Percentiles rank a stretch among this genome's conserved stretches.
phyloP scores from a whole-genome alignment of 2,888 invertebrate species.

The Oligia fasciuncula region DNA sequence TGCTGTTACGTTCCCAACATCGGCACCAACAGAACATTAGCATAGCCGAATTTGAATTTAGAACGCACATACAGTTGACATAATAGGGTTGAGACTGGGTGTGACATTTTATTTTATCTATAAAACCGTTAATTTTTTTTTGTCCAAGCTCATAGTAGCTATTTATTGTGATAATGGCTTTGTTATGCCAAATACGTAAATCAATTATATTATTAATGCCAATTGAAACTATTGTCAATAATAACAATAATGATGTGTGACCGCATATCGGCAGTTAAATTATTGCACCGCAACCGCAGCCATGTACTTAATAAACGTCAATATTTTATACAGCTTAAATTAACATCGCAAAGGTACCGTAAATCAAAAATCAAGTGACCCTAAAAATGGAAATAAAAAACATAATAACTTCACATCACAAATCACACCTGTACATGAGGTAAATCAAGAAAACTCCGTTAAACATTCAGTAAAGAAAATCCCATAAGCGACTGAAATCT shows the following conservation, averaged over 20 bases:
- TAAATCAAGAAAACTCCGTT: slow-evolving; percentile 10
- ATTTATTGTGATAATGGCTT: neutral
- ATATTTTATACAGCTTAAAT: neutral
- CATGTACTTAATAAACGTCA: slow-evolving; percentile 3
- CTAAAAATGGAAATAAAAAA: neutral
- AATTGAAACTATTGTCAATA: neutral
- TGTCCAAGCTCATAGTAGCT: neutral
- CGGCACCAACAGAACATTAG: neutral
- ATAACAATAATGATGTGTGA: neutral
- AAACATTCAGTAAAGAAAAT: slow-evolving; percentile 13
- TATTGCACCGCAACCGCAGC: slow-evolving; percentile 10
- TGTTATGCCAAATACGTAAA: neutral
- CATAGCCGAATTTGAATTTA: slow-evolving; percentile 40
- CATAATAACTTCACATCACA: neutral
- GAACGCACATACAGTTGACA: slow-evolving; percentile 20
- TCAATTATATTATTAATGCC: neutral
- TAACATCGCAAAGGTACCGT: neutral
- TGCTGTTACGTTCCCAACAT: slow-evolving; percentile 13
- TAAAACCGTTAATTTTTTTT: slow-evolving; percentile 2
- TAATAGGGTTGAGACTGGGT: slow-evolving; percentile 25
- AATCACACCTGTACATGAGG: neutral
- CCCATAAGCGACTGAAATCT: slow-evolving; percentile 6
- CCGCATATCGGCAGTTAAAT: slow-evolving; percentile 1
- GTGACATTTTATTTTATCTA: slow-evolving; percentile 11
- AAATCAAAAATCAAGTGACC: neutral